These are phyloP conservation scores for Pectinophora gossypiella DNA, from an alignment of 1,140 invertebrate species.

Conservation along the genomic window DNA sequence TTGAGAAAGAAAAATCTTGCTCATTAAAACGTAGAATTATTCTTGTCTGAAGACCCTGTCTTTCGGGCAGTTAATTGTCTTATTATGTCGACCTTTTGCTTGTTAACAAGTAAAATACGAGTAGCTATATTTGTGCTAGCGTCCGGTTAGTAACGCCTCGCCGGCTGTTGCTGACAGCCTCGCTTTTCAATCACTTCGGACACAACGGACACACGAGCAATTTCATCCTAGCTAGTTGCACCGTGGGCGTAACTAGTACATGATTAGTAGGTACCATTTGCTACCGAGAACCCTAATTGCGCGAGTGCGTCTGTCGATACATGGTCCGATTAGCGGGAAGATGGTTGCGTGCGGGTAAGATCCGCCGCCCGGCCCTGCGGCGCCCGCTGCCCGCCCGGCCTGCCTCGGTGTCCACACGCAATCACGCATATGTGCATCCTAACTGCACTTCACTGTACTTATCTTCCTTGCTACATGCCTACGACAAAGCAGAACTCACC, in stretches of 20 bases:
- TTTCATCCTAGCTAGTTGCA: neutral
- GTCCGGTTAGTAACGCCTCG: neutral
- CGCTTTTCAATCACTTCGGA: neutral
- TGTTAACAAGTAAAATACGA: too few relatives aligned
- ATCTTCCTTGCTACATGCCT: neutral
- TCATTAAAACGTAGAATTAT: too few relatives aligned
- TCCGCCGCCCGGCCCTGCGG: conserved; percentile 31
- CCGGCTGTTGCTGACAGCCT: neutral
- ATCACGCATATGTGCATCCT: conserved; percentile 28
- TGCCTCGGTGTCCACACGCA: conserved; percentile 26
- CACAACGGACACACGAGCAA: neutral
- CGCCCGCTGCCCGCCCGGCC: conserved; percentile 14
- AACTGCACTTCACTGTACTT: conserved; percentile 8
- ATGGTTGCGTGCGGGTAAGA: conserved; percentile 48
- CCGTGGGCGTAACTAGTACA: neutral
- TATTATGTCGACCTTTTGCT: too few relatives aligned
- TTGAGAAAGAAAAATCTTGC: too few relatives aligned
- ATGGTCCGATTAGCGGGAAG: conserved; percentile 53
- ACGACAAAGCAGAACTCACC: neutral
- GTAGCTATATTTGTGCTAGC: too few relatives aligned
- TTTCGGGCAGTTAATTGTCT: too few relatives aligned
- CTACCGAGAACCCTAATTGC: conserved; percentile 60
- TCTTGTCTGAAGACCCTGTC: too few relatives aligned
- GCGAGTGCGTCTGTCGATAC: conserved; percentile 40
- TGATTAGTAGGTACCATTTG: conserved; percentile 28